A percentile compares a stretch with the other conserved stretches of the same genome.
Conservation (phyloP, 2,888 invertebrate species). For the Torymus tubicola region DNA sequence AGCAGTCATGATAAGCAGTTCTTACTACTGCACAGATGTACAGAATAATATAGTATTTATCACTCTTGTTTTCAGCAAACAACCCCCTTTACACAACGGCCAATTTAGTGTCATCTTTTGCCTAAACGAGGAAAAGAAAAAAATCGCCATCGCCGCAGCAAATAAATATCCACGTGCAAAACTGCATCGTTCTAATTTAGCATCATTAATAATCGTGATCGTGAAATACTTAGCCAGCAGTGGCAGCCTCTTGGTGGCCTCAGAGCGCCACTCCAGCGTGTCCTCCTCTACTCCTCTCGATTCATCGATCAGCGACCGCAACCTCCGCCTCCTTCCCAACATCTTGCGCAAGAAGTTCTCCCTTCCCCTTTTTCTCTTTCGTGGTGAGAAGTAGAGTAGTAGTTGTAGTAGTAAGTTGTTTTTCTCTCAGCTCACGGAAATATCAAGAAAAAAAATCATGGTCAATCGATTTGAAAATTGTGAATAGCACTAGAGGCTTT, state of each 20-base stretch:
- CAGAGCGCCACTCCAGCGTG: background rate
- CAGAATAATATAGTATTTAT: no score
- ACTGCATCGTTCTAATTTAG: conserved; percentile 7
- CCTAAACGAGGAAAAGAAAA: no score
- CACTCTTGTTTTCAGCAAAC: no score
- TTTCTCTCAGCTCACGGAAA: background rate
- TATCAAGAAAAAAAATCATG: conserved; percentile 9
- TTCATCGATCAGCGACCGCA: conserved; percentile 1
- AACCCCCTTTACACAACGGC: no score
- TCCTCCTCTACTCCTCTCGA: background rate
- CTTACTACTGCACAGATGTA: no score
- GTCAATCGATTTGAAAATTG: conserved; percentile 27
- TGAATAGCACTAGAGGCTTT: background rate
- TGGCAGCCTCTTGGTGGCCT: background rate
- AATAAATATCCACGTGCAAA: background rate
- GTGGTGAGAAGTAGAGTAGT: no score
- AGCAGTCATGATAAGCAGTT: no score
- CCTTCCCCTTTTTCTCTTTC: no score
- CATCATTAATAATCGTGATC: conserved; percentile 24
- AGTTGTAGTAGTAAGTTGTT: no score
- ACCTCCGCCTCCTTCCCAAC: background rate
- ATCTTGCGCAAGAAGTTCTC: conserved; percentile 16
- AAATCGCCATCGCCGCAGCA: background rate
- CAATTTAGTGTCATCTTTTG: no score
- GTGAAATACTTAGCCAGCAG: background rate